Percentiles rank a stretch among this genome's conserved stretches.
phyloP scores from a whole-genome alignment of 2,888 invertebrate species.

The Cryptus armator region DNA sequence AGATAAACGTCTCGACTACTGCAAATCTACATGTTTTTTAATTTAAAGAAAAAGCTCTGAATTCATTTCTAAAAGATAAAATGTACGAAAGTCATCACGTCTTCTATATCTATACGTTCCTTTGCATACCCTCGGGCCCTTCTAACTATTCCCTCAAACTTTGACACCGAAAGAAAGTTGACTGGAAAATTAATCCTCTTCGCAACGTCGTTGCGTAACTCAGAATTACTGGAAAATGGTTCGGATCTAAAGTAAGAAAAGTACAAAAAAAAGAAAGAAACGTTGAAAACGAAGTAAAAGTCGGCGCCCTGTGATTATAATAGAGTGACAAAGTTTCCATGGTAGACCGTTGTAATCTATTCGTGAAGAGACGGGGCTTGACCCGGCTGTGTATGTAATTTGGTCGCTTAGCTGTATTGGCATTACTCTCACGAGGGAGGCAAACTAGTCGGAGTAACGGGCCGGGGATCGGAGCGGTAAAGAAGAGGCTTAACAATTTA shows the following conservation, averaged over 20 bases:
- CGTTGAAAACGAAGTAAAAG: background rate
- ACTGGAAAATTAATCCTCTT: background rate
- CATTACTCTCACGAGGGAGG: constrained; percentile 35
- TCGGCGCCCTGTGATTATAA: background rate
- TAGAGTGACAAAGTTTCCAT: background rate
- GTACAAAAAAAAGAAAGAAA: background rate
- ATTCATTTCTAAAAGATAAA: no score
- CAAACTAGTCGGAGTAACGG: background rate
- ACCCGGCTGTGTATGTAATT: constrained; percentile 40
- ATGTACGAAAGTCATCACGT: no score
- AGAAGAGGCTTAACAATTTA: constrained; percentile 52
- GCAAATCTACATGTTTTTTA: background rate
- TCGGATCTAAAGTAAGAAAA: background rate
- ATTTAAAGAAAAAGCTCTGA: background rate
- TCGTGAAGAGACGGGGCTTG: constrained; percentile 3
- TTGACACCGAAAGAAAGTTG: background rate
- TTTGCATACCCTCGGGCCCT: background rate
- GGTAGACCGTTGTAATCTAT: background rate
- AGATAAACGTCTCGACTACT: no score
- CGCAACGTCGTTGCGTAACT: background rate
- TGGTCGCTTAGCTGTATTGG: constrained; percentile 35
- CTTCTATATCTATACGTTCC: no score
- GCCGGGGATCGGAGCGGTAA: background rate
- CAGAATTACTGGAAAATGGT: background rate
- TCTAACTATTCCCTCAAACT: background rate